Base-by-base conservation (phyloP, 2,113 vertebrate genomes). In the Drymodes brunneopygia region DNA sequence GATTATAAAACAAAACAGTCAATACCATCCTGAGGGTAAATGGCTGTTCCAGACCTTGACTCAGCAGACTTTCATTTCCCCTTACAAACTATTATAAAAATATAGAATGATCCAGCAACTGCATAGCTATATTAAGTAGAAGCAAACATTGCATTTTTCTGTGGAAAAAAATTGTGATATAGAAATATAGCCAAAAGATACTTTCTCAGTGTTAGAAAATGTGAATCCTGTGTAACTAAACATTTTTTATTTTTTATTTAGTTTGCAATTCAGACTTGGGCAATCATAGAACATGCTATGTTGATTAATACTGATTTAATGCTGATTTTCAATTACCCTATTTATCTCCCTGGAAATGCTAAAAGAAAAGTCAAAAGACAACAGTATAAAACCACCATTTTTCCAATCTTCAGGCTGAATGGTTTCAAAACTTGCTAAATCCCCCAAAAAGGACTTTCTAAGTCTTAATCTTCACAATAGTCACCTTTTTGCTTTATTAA, bases 41-140 rank as follows among this genome's bases (percentile, higher is more conserved):
- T 64, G 54, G 12, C 54, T 93, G 47, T 47, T 92, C 47, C 44
- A 80, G 82, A 42, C 88, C 36, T 86, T 86, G 82, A 90, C 64
- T 96, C 90, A 86, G 82, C 79, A 92, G 60, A 60, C 51, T 86
- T 88, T 62, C 38, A 62, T 62, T 88, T 90, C 31, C n/a, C 25
- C 48, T 78, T 67, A 83, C 11, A 73, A 66, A 31, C 23, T 79
- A 35, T 54, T 56, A 92, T 27, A 87, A 87, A 92, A 87, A 87
- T 50, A 75, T 0, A 90, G 79, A 38, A 38, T 38, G 38, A 80
- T 54, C 75, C 56, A 88, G 50, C 14, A 88, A 83, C 12, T 78
- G 9, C 51, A 86, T 20, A 88, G 19, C 27, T 83, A 53, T 71
- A 64, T 73, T 73, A 86, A 78, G 44, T 7, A 88, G 58, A 50